Percentiles rank a stretch among this genome's conserved stretches.
These are phyloP conservation scores for Arremon aurantiirostris DNA, from an alignment of 2,797 vertebrate species.

Conservation along the genomic window DNA sequence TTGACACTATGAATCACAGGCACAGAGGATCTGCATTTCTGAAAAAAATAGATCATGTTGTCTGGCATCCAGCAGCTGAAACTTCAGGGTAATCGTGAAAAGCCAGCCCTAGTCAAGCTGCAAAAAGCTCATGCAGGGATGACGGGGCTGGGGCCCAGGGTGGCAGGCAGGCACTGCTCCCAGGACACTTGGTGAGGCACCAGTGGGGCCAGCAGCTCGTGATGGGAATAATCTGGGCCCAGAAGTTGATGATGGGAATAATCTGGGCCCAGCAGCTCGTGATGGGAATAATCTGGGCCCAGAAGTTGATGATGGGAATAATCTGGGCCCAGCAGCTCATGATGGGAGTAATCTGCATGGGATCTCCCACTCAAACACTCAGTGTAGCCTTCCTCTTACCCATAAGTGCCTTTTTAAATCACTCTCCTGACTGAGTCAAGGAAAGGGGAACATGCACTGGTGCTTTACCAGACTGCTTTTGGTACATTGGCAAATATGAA, in stretches of 20 bases:
- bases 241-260: fast-evolving
- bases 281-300: background rate
- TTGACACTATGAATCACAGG: background rate
- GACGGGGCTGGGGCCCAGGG: background rate
- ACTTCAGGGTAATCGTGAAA: background rate
- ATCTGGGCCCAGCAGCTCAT: fast-evolving
- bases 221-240: too few species aligned
- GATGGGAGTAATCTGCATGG: background rate
- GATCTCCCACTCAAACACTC: background rate
- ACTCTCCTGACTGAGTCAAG: background rate
- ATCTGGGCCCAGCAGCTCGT: fast-evolving
- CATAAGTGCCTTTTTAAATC: background rate
- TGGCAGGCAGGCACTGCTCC: background rate
- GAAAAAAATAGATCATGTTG: background rate
- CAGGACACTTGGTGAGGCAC: background rate
- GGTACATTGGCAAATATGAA: background rate
- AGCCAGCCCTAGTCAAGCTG: background rate
- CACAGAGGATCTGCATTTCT: background rate
- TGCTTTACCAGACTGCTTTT: background rate
- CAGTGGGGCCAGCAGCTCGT: too few species aligned
- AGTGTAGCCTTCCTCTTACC: background rate
- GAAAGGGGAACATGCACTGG: background rate
- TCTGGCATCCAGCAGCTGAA: background rate
- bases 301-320: fast-evolving
- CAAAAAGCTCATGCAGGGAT: background rate